Evolutionary conservation across 2,113 vertebrate genomes (phyloP).

Genomic region (Rattus norvegicus): DNA sequence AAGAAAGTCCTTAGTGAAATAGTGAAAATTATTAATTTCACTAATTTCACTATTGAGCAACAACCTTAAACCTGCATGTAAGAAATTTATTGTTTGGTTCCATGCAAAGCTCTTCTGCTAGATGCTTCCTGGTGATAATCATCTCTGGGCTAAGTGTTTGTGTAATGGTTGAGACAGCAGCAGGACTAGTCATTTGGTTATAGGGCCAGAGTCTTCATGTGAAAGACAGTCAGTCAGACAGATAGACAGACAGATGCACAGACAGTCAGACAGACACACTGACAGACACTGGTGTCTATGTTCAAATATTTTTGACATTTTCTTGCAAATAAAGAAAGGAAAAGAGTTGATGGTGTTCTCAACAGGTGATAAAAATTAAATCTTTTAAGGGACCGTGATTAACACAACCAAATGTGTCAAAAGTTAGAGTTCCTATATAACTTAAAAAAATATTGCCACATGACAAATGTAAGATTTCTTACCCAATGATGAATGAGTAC

Average conservation of each 20-base stretch:
- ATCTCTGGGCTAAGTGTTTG: neutral
- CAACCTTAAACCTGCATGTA: neutral
- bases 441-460: neutral
- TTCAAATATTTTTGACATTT: neutral
- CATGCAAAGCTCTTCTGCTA: neutral
- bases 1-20: slow-evolving; percentile 31
- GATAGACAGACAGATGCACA: too few relatives aligned
- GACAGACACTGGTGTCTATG: neutral
- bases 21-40: slow-evolving; percentile 49
- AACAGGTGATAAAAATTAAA: slow-evolving; percentile 6
- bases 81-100: slow-evolving; percentile 26
- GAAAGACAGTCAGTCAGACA: neutral
- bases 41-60: too few relatives aligned
- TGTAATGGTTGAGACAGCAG: neutral
- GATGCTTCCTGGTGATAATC: neutral
- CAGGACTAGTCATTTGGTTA: neutral
- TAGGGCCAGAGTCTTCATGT: neutral
- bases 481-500: neutral
- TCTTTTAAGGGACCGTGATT: neutral
- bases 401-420: neutral
- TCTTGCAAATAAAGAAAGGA: slow-evolving; percentile 31
- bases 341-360: neutral
- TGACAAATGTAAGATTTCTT: slow-evolving; percentile 34
- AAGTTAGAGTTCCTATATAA: neutral
- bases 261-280: too few relatives aligned